phyloP scores from a whole-genome alignment of 2,113 vertebrate genomes.

The Gnathonemus echidnorhynchus region DNA sequence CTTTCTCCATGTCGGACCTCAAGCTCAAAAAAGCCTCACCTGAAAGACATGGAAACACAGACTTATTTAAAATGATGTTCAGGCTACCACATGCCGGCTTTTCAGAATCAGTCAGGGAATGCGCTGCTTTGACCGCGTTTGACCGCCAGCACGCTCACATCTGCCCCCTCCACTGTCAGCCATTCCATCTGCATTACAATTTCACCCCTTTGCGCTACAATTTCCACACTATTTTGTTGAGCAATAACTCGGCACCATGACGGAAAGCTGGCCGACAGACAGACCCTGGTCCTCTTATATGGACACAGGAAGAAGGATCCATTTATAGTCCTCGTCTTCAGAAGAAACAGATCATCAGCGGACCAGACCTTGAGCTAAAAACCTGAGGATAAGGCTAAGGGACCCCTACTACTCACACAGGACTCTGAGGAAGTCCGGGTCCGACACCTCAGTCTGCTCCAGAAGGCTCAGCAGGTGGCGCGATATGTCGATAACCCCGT shows the following conservation, averaged over 20 bases:
- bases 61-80: background rate
- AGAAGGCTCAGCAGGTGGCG: constrained; percentile 65
- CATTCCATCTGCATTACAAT: background rate
- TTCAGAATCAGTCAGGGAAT: background rate
- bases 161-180: background rate
- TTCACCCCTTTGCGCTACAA: background rate
- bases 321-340: background rate
- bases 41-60: constrained; percentile 39
- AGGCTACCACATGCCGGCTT: background rate
- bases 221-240: background rate
- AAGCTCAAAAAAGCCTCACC: constrained; percentile 78
- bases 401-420: constrained; percentile 67
- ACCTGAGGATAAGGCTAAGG: background rate
- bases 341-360: background rate
- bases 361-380: background rate
- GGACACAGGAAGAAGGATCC: background rate
- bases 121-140: background rate
- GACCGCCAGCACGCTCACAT: background rate
- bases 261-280: background rate
- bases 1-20: constrained; percentile 73
- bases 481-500: constrained; percentile 74
- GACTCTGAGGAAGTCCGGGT: constrained; percentile 57
- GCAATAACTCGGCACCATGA: background rate
- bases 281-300: background rate
- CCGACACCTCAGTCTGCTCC: constrained; percentile 53